A percentile compares a stretch with the other conserved stretches of the same genome.
phyloP scores from a whole-genome alignment of 2,797 vertebrate genomes.

The Manis javanica region DNA sequence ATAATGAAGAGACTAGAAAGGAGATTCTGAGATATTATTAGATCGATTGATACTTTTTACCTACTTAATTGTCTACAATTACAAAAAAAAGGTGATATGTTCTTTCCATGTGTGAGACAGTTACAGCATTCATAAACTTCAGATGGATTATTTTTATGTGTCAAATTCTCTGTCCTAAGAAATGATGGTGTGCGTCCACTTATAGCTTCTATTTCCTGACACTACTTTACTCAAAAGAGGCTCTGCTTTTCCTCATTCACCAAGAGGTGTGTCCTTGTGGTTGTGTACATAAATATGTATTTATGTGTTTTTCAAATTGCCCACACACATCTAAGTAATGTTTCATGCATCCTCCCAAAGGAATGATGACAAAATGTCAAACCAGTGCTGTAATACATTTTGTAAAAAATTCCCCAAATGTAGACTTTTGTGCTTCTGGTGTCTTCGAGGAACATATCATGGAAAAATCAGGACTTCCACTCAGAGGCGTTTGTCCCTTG shows the following conservation, averaged over 20 bases:
- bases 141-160: background rate
- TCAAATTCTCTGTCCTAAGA: background rate
- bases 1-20: background rate
- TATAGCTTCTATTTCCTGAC: background rate
- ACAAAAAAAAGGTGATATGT: background rate
- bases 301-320: too few species aligned
- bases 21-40: background rate
- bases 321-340: background rate
- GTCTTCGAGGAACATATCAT: background rate
- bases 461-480: background rate
- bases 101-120: background rate
- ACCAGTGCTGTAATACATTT: background rate
- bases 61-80: background rate
- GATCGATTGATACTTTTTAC: background rate
- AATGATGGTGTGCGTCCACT: background rate
- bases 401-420: background rate
- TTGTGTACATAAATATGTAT: background rate
- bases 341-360: background rate
- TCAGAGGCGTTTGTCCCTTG: background rate
- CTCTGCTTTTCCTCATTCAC: background rate
- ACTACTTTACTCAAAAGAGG: background rate
- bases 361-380: background rate
- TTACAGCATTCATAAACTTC: background rate
- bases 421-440: background rate
- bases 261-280: background rate